phyloP scores from a whole-genome alignment of 1,140 invertebrate genomes.

The Platyscapa corneri region DNA sequence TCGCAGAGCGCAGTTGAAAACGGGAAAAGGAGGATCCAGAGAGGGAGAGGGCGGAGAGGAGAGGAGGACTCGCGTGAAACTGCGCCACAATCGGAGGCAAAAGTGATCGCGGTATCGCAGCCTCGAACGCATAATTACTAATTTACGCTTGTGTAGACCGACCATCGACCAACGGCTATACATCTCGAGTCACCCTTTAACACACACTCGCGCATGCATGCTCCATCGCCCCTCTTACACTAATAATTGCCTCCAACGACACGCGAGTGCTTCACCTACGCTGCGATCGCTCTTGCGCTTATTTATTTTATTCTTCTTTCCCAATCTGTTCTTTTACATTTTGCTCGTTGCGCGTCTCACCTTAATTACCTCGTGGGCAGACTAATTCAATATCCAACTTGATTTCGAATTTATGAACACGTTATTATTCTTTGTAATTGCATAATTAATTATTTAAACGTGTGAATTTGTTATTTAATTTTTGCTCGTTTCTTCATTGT shows the following conservation, averaged over 20 bases:
- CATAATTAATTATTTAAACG: slow-evolving; percentile 7
- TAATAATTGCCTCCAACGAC: slow-evolving; percentile 3
- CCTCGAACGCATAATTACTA: neutral
- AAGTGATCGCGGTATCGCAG: neutral
- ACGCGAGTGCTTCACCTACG: neutral
- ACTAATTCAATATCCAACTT: neutral
- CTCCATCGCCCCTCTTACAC: neutral
- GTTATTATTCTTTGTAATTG: neutral
- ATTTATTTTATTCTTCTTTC: neutral
- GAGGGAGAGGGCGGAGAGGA: too few species aligned
- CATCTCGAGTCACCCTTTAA: neutral
- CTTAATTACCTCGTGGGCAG: neutral
- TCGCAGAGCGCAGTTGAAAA: neutral
- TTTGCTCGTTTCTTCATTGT: neutral
- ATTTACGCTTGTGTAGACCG: neutral
- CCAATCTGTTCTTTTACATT: neutral
- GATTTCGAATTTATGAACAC: neutral
- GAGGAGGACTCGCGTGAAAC: too few species aligned
- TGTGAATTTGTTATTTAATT: neutral
- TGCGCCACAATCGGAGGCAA: too few species aligned
- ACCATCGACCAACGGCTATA: neutral
- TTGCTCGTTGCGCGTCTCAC: neutral
- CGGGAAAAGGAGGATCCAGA: neutral
- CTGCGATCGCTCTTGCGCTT: neutral
- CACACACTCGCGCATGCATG: neutral